These are phyloP conservation scores for Glandiceps talaboti DNA, from an alignment of 53 echinoderm and acorn worm species.

Conservation along the genomic window DNA sequence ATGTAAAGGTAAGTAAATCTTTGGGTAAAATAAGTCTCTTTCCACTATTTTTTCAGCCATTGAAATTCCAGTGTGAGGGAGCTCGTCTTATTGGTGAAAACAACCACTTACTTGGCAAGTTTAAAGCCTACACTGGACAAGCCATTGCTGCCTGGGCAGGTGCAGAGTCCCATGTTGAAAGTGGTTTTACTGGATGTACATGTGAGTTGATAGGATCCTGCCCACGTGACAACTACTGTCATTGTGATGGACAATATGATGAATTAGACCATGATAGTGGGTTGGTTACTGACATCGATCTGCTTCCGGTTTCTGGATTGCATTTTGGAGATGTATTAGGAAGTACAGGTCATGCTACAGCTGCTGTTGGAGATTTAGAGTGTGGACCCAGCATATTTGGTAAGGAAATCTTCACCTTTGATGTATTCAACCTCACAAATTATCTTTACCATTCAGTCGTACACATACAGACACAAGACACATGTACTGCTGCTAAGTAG, in stretches of 20 bases:
- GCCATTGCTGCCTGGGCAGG: constrained; percentile 5
- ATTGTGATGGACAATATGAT: background rate
- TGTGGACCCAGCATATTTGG: background rate
- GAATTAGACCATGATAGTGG: background rate
- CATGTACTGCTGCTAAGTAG: too few species aligned
- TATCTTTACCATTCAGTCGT: too few species aligned
- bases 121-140: background rate
- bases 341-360: background rate
- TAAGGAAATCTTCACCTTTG: background rate
- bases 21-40: too few species aligned
- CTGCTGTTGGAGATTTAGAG: background rate
- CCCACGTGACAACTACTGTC: background rate
- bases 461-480: too few species aligned
- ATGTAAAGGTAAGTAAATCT: too few species aligned
- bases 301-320: background rate
- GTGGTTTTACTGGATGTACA: constrained; percentile 2
- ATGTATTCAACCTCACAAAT: too few species aligned
- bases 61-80: background rate
- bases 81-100: background rate
- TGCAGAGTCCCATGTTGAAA: background rate
- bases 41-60: background rate
- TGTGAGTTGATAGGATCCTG: background rate
- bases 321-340: background rate
- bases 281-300: background rate
- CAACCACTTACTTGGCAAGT: background rate